Evolutionary conservation across 1,140 invertebrate species (phyloP), one percentile per base, ranked within the genome.

Genomic region (Lithobius niger): DNA sequence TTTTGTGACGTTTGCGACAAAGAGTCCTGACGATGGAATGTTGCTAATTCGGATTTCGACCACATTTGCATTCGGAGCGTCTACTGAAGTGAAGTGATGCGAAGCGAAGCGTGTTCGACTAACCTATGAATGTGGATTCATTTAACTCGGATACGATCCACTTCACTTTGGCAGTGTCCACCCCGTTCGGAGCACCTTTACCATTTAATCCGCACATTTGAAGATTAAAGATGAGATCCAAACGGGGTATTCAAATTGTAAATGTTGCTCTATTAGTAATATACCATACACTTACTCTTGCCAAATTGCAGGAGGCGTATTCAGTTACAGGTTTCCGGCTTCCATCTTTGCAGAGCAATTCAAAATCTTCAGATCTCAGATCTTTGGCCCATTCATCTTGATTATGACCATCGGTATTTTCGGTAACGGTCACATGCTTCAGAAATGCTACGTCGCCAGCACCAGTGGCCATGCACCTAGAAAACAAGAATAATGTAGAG

Each of bases 331-430:
- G 65, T 28, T 70, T 74, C 1, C 84, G 76, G 6, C 74, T 77
- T 1, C 90, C 90, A 72, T 95, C 86, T 1, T 74, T 77, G 72
- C 94, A 97, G 0, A 98, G 70, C 19, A 98, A 68, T 65, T 92
- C 82, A 69, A 92, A 96, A 21, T 81, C 72, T 6, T 65, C 57
- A 52, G 25, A 55, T 27, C 54, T 36, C 2, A 57, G 25, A 27
- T 47, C 36, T 19, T 43, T 52, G n/a, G 55, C 55, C 55, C 55
- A 57, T 22, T 6, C 25, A 3, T 52, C 49, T 21, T 55, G 2
- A 54, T 57, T 57, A 2, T 52, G 24, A 27, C 55, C 55, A 21
- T 57, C 55, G 22, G 55, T 57, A 36, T 57, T 57, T 16, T 73
- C 69, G 47, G 68, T 57, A 2, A 72, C 65, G 24, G 74, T 74